phyloP scores from a whole-genome alignment of 1,140 invertebrate species.

The Pseudomyrmex concolor region DNA sequence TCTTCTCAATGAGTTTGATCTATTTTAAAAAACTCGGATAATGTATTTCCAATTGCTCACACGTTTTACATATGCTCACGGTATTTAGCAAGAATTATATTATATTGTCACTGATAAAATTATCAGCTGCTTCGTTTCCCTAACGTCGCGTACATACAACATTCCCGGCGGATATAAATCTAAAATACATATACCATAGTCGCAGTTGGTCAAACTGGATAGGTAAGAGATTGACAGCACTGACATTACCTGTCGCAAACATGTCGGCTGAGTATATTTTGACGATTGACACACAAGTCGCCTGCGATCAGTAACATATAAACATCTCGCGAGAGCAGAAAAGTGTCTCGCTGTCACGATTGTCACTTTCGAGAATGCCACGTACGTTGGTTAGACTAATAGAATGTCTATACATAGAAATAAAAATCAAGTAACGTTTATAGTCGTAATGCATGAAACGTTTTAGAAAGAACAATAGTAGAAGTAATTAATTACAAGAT shows the following conservation, averaged over 20 bases:
- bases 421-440: conserved; percentile 5
- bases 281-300: conserved; percentile 5
- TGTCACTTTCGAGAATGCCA: conserved; percentile 11
- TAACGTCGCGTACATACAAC: too few species aligned
- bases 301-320: background rate
- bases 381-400: conserved; percentile 4
- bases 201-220: background rate
- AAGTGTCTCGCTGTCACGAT: background rate
- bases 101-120: too few species aligned
- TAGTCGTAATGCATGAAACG: background rate
- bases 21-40: too few species aligned
- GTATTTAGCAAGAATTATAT: too few species aligned
- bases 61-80: too few species aligned
- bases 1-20: too few species aligned
- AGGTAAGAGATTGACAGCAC: conserved; percentile 6
- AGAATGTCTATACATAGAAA: background rate
- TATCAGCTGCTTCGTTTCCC: too few species aligned
- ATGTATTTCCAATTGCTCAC: too few species aligned
- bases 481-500: background rate
- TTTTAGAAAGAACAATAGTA: background rate
- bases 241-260: conserved; percentile 1
- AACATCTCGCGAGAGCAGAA: background rate
- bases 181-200: too few species aligned
- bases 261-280: conserved; percentile 49
- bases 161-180: too few species aligned